These are phyloP conservation scores for Trogon melanurus DNA, from an alignment of 2,113 vertebrate genomes.

Conservation along the genomic window DNA sequence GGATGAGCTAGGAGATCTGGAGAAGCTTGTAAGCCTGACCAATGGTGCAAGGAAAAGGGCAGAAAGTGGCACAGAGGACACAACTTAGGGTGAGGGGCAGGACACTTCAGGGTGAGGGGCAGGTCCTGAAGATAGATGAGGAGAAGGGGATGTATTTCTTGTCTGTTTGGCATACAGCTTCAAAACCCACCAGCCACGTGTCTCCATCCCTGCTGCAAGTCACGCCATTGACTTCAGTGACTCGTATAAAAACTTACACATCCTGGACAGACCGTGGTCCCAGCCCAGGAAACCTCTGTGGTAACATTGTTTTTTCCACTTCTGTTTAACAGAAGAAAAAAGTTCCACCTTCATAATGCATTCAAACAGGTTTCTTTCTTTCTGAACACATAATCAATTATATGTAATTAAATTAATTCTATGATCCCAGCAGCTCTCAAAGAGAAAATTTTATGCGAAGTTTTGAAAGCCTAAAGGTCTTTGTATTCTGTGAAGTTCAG, in stretches of 20 bases:
- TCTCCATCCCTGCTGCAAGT: background rate
- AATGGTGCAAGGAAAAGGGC: background rate
- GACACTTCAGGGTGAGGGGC: background rate
- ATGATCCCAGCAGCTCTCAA: background rate
- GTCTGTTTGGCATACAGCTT: background rate
- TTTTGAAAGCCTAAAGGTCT: background rate
- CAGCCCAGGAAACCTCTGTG: background rate
- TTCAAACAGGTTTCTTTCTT: background rate
- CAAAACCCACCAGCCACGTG: background rate
- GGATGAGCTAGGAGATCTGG: background rate
- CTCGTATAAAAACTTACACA: background rate
- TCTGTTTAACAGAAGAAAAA: background rate
- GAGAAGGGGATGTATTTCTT: background rate
- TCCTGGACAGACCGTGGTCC: background rate
- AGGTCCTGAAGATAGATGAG: background rate
- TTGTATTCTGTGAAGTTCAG: background rate
- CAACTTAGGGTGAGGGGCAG: background rate
- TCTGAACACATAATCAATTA: background rate
- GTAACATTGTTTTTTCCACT: background rate
- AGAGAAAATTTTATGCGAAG: background rate
- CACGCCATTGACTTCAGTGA: background rate
- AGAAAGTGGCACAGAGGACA: background rate
- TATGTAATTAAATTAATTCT: background rate
- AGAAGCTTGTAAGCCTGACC: accelerated
- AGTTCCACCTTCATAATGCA: background rate